Percentiles rank a stretch among this genome's conserved stretches.
These are phyloP conservation scores for Ceryle rudis DNA, from an alignment of 2,797 vertebrate genomes.

Conservation along the genomic window DNA sequence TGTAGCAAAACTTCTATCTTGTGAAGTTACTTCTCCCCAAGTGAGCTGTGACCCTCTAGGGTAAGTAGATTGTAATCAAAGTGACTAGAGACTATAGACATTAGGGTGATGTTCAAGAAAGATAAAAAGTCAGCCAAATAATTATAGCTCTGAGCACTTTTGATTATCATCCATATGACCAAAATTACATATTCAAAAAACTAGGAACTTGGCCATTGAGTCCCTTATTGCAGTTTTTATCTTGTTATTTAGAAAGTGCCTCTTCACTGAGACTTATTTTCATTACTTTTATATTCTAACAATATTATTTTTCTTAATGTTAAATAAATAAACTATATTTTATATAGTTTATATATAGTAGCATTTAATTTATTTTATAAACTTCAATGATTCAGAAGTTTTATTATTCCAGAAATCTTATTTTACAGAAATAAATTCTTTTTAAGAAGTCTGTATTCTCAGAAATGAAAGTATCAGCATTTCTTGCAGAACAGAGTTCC, in stretches of 20 bases:
- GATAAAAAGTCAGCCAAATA: not conserved
- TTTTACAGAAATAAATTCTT: not conserved
- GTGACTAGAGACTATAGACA: not conserved
- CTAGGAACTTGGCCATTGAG: not conserved
- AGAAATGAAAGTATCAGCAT: not conserved
- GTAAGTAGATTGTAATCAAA: not conserved
- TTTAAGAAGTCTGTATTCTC: not conserved
- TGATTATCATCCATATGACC: not conserved
- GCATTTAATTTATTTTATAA: not conserved
- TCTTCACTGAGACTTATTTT: not conserved
- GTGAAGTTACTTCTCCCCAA: not conserved
- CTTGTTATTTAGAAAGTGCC: not conserved
- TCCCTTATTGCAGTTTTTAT: not conserved
- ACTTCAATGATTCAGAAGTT: not conserved
- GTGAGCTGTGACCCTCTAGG: not conserved
- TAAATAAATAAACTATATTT: not conserved
- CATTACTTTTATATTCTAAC: not conserved
- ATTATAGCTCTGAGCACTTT: not conserved
- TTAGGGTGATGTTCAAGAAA: not conserved
- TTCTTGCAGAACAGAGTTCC: not conserved
- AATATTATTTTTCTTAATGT: not conserved
- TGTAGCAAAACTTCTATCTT: not conserved
- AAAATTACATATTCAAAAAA: not conserved
- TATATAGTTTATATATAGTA: not conserved
- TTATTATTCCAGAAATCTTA: not conserved